Conservation (phyloP, 2,113 vertebrate genomes). For the Trichechus manatus region DNA sequence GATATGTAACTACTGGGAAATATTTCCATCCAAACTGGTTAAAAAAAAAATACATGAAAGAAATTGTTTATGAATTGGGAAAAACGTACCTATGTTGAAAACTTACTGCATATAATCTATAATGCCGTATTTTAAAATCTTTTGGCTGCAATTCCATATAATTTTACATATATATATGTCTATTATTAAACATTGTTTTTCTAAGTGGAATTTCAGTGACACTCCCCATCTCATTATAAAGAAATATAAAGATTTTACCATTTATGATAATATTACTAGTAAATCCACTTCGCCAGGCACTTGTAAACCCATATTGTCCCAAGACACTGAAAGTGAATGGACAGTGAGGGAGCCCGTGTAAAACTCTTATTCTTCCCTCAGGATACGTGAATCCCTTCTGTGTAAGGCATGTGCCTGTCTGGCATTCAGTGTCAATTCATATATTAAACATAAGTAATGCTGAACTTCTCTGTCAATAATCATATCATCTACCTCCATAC, state of each 20-base stretch:
- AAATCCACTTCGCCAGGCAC: not conserved
- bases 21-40: not conserved
- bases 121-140: not conserved
- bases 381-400: accelerated
- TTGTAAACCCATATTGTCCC: too few species aligned
- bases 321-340: not conserved
- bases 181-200: not conserved
- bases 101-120: not conserved
- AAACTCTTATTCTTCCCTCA: too few species aligned
- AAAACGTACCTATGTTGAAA: not conserved
- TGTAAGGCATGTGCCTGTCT: not conserved
- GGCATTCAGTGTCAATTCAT: too few species aligned
- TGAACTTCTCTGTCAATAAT: not conserved
- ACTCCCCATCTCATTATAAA: not conserved
- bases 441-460: not conserved
- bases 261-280: not conserved
- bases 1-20: not conserved
- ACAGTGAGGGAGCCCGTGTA: not conserved
- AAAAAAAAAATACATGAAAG: not conserved
- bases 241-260: not conserved
- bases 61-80: not conserved
- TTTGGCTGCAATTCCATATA: not conserved
- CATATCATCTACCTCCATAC: not conserved
- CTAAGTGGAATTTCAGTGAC: not conserved
- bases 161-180: not conserved